Percentiles rank a stretch among this genome's conserved stretches.
phyloP scores from a whole-genome alignment of 2,113 vertebrate species.

The Pseudopipra pipra region DNA sequence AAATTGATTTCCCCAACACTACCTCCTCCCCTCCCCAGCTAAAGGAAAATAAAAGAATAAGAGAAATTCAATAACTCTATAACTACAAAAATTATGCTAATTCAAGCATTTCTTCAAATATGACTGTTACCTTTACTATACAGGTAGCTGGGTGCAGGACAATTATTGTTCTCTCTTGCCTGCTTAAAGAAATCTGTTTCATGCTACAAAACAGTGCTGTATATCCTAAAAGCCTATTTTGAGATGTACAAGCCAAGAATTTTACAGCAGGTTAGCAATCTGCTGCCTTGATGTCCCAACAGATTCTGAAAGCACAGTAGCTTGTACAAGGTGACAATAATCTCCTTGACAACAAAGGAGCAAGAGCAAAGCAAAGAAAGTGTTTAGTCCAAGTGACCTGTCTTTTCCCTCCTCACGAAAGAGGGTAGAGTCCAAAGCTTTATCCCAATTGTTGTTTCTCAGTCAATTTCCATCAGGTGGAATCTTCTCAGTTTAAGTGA shows the following conservation, averaged over 20 bases:
- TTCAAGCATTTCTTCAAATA: neutral
- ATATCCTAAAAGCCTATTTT: neutral
- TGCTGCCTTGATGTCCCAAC: neutral
- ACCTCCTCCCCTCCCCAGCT: fast-evolving
- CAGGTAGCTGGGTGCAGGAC: neutral
- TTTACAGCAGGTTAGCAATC: neutral
- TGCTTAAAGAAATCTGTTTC: neutral
- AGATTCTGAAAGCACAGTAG: neutral
- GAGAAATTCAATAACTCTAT: fast-evolving
- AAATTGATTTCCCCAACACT: neutral
- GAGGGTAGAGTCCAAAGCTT: neutral
- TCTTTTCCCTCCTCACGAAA: neutral
- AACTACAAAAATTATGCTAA: neutral
- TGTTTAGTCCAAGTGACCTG: neutral
- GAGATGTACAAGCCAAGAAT: neutral
- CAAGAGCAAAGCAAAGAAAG: neutral
- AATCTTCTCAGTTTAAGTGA: neutral
- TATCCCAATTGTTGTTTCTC: neutral
- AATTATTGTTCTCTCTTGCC: conserved; percentile 30
- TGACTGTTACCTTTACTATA: neutral
- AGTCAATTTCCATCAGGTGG: neutral
- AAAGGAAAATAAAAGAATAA: neutral
- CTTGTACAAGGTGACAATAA: neutral
- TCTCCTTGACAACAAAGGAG: neutral
- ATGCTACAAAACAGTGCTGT: neutral